Evolutionary conservation across 2,888 invertebrate species (phyloP), one percentile per base, ranked within the genome.

Genomic region (Isoperla grammatica): DNA sequence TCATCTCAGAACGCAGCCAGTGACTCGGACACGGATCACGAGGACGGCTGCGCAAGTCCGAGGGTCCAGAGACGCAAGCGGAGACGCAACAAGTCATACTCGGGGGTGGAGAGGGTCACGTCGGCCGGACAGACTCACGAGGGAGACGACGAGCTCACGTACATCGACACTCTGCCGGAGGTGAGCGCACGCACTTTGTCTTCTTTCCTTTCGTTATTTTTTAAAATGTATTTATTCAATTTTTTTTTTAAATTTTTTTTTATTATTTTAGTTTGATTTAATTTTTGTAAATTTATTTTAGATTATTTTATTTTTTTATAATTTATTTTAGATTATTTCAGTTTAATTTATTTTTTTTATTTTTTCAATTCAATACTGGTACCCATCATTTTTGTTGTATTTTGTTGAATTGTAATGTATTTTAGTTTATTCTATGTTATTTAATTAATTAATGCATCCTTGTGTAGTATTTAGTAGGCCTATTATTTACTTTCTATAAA

Each of bases 91-190:
- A 82, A 82, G 65, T 79, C 81, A 45, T 77, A 65, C 69, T 71
- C 56, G 63, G 5, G 50, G 64, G 5, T 67, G 69, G 39, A 67
- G 66, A 67, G 66, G 17, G 72, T 76, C 61, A 74, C 73, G 19
- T 42, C 57, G 70, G 73, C 37, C 74, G 73, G 59, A 29, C 29
- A 76, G 50, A 71, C 72, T 56, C 69, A 76, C 15, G 76, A 79
- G 46, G 77, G 78, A 61, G 69, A 76, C 37, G 86, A 87, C 68
- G 90, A 90, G 70, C 77, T 90, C 56, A 84, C 87, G 11, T 91
- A 92, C 70, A 83, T 90, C 40, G 92, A 92, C 72, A 91, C 89
- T 1, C 75, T 93, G 67, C 92, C 92, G 3, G 92, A 93, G 84
- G 91, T 91, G 71, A 62, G 65, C 40, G 13, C n/a, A n/a, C n/a